Base-by-base conservation (phyloP, 2,113 vertebrate species). In the Thamnaconus septentrionalis region DNA sequence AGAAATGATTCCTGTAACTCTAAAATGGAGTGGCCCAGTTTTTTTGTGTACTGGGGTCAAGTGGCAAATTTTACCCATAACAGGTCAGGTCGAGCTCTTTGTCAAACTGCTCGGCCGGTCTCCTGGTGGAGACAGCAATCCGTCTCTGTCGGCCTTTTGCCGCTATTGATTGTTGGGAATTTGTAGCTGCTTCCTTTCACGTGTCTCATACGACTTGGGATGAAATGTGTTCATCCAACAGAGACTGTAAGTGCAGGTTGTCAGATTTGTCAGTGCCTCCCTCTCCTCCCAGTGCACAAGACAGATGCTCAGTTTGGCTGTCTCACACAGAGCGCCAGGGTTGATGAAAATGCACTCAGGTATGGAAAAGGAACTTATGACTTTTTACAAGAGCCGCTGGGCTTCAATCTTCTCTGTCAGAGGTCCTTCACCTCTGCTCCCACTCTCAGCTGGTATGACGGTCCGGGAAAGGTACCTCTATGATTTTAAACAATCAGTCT, bases 291-390 rank as follows among this genome's bases (percentile, higher is more conserved):
- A 31, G 18, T 31, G 18, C 18, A 31, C 18, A 31, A 48, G 41
- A 67, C 59, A 69, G 55, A 55, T 68, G 77, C 18, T 57, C 61
- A 64, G 49, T 75, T 1, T 31, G 63, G 54, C 57, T 55, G 80
- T 65, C 12, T 66, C 52, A 43, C 61, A 51, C 43, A 43, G 49
- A 68, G 31, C n/a, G 18, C 45, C 52, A 55, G 54, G 56, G 61
- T 78, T 82, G 64, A 89, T 87, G 86, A 81, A 75, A 87, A 62
- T 83, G 74, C 56, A 73, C 53, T 47, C 75, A 64, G 51, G 74
- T 74, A 80, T 73, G 79, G 78, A 79, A 81, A 71, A 67, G 51
- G 56, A 69, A 69, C 18, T 31, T 31, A 31, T 5, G 41, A 41
- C 49, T 70, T 59, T 89, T 84, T 67, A 85, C 75, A 76, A 78